Conservation (phyloP, 2,888 invertebrate species). For the Trypoxylon attenuatum region DNA sequence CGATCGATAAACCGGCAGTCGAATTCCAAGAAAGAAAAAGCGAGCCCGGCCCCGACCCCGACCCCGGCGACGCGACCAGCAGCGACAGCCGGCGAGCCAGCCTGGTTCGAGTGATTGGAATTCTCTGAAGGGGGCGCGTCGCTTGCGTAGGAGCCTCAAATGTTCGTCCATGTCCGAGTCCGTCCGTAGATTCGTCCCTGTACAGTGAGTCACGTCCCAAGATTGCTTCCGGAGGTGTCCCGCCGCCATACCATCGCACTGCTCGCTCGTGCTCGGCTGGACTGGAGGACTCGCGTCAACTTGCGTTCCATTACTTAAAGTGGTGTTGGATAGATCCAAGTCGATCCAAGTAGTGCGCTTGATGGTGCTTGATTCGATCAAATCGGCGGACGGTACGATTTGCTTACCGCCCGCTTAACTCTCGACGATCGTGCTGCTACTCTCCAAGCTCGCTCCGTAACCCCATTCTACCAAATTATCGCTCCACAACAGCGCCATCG, state of each 20-base stretch:
- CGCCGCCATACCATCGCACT: slow-evolving; percentile 36
- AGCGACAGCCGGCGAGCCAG: too few relatives aligned
- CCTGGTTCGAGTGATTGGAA: neutral
- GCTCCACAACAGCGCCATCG: slow-evolving; percentile 10
- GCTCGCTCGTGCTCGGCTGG: too few relatives aligned
- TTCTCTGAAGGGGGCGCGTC: neutral
- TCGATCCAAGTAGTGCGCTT: too few relatives aligned
- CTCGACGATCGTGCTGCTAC: slow-evolving; percentile 1
- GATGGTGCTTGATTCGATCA: slow-evolving; percentile 34
- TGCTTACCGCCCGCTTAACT: slow-evolving; percentile 6
- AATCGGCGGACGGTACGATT: slow-evolving; percentile 22
- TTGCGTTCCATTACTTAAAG: too few relatives aligned
- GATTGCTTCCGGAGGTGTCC: slow-evolving; percentile 53
- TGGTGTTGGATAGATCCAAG: too few relatives aligned
- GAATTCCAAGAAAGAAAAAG: neutral
- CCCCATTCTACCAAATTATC: slow-evolving; percentile 18
- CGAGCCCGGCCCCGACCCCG: neutral
- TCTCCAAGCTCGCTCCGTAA: too few relatives aligned
- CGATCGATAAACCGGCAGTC: neutral
- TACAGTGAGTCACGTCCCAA: slow-evolving; percentile 54
- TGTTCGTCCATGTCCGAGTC: too few relatives aligned
- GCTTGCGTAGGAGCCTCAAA: slow-evolving; percentile 14
- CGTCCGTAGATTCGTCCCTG: slow-evolving; percentile 39
- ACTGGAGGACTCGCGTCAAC: too few relatives aligned
- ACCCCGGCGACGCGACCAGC: too few relatives aligned